These are phyloP conservation scores for Apus apus DNA, from an alignment of 2,113 vertebrate species.

Conservation along the genomic window DNA sequence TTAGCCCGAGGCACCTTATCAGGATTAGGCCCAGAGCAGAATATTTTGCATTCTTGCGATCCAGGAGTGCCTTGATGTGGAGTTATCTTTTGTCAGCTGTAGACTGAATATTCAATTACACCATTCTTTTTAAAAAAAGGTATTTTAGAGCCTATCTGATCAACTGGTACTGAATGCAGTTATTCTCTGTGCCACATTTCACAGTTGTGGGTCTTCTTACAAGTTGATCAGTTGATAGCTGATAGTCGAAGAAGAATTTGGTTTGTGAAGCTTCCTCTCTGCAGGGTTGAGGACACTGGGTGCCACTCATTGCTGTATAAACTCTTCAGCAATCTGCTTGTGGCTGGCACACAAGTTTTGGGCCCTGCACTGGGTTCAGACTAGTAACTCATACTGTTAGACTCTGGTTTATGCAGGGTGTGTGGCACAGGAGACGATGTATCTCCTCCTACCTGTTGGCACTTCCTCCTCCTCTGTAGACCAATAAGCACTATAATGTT, in stretches of 20 bases:
- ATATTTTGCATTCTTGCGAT: constrained; percentile 52
- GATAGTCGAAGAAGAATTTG: neutral
- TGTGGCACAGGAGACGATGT: accelerated
- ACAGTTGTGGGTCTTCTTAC: neutral
- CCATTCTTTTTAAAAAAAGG: neutral
- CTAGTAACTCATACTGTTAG: neutral
- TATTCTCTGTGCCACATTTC: neutral
- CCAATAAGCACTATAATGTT: neutral
- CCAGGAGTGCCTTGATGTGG: constrained; percentile 41
- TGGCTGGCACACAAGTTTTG: neutral
- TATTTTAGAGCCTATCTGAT: constrained; percentile 29
- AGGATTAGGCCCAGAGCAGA: constrained; percentile 33
- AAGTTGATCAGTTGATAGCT: neutral
- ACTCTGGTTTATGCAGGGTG: neutral
- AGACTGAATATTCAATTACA: constrained; percentile 42
- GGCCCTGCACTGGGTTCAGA: neutral
- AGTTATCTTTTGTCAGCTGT: constrained; percentile 43
- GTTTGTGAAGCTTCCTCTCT: neutral
- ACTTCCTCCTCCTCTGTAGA: neutral
- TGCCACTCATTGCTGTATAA: neutral
- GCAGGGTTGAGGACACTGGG: neutral
- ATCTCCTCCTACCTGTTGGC: neutral
- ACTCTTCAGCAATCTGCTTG: neutral
- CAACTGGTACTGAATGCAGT: neutral
- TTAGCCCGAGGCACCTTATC: constrained; percentile 54